phyloP scores from a whole-genome alignment of 1,140 invertebrate species.

The Melipona quadrifasciata region DNA sequence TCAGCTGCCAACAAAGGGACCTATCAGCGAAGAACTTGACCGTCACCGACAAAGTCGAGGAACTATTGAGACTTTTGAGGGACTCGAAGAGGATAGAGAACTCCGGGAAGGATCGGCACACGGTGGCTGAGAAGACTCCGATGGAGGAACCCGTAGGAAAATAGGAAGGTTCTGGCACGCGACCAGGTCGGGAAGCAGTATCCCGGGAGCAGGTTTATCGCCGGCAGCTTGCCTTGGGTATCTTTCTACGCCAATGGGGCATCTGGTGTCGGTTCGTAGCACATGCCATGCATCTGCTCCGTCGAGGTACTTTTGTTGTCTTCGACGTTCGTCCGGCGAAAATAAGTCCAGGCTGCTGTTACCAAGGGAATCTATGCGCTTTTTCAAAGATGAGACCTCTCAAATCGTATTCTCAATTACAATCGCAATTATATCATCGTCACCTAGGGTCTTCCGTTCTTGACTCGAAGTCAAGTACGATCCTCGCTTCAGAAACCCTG shows the following conservation, averaged over 20 bases:
- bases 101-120: neutral
- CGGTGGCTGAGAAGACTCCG: neutral
- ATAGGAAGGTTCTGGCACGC: conserved; percentile 64
- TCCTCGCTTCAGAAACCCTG: too few species aligned
- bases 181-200: conserved; percentile 64
- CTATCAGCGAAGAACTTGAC: neutral
- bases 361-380: conserved; percentile 63
- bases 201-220: conserved; percentile 58
- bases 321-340: conserved; percentile 69
- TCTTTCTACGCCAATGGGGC: conserved; percentile 78
- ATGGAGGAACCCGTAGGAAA: neutral
- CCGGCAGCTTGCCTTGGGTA: conserved; percentile 53
- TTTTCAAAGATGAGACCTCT: neutral
- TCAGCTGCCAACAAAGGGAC: neutral
- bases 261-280: conserved; percentile 80
- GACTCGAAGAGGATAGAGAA: neutral
- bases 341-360: conserved; percentile 72
- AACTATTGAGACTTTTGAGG: neutral
- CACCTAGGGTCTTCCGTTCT: too few species aligned
- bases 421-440: too few species aligned
- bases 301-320: conserved; percentile 77
- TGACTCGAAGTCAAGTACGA: too few species aligned
- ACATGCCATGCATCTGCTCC: conserved; percentile 80
- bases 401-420: too few species aligned
- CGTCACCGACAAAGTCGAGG: neutral